Percentiles rank a stretch among this genome's conserved stretches.
These are phyloP conservation scores for Peribatodes rhomboidaria DNA, from an alignment of 2,888 invertebrate genomes.

Conservation along the genomic window DNA sequence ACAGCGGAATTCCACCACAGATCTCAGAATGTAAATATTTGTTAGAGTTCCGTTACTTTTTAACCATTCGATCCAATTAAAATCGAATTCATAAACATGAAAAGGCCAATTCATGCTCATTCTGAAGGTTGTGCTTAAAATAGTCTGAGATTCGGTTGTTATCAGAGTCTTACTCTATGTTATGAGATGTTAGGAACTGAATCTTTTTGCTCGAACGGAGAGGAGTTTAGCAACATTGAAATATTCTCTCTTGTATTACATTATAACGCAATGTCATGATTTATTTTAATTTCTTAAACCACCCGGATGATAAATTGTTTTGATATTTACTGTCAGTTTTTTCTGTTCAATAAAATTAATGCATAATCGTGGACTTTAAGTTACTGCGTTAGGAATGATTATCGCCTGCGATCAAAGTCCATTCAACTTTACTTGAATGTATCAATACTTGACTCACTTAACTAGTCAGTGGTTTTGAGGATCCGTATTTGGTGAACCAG, in stretches of 20 bases:
- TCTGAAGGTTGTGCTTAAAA: conserved; percentile 76
- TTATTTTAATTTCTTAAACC: conserved; percentile 6
- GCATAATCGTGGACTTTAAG: neutral
- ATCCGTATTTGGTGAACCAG: conserved; percentile 63
- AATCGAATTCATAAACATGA: conserved; percentile 54
- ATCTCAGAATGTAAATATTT: conserved; percentile 64
- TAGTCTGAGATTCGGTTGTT: conserved; percentile 71
- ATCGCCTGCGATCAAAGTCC: conserved; percentile 16
- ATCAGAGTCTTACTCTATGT: conserved; percentile 51
- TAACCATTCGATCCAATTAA: conserved; percentile 43
- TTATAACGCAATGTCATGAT: conserved; percentile 6
- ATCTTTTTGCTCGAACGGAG: conserved; percentile 46
- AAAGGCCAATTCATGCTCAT: conserved; percentile 69
- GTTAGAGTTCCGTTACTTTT: conserved; percentile 45
- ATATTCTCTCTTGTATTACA: conserved; percentile 45
- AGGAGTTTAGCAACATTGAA: conserved; percentile 77
- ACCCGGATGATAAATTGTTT: neutral
- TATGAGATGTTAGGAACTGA: conserved; percentile 47
- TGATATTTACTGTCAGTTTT: conserved; percentile 8
- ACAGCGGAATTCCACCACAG: conserved; percentile 23
- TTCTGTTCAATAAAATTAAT: neutral
- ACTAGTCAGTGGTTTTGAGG: conserved; percentile 80
- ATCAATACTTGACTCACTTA: conserved; percentile 59
- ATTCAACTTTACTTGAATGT: conserved; percentile 37
- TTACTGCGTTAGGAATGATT: conserved; percentile 1